Conservation (phyloP, 2,888 invertebrate species). For the Leptinotarsa haldemani region DNA sequence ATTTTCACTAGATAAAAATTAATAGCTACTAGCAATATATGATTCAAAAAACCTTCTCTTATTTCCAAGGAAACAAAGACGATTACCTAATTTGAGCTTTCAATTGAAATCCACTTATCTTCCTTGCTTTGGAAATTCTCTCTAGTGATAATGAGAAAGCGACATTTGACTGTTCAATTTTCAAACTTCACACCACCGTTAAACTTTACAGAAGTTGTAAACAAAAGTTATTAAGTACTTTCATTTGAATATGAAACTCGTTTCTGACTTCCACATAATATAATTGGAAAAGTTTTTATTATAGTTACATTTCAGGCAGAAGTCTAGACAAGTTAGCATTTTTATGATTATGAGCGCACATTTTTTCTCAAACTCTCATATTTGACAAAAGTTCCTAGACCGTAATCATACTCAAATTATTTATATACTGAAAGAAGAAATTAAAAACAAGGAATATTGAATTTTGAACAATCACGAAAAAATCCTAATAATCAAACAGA, state of each 20-base stretch:
- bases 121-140: neutral
- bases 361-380: neutral
- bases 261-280: constrained; percentile 1
- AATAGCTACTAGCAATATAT: too few species aligned
- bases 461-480: too few species aligned
- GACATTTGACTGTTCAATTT: constrained; percentile 6
- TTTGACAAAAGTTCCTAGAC: neutral
- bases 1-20: too few species aligned
- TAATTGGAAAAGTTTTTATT: constrained; percentile 18
- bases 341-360: neutral
- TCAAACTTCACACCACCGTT: constrained; percentile 10
- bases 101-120: neutral
- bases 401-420: neutral
- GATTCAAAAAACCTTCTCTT: too few species aligned
- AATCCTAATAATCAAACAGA: too few species aligned
- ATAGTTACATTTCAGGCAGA: neutral
- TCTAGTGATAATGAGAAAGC: neutral
- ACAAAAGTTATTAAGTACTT: constrained; percentile 7
- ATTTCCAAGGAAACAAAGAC: too few species aligned
- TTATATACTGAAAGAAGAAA: neutral
- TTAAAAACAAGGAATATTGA: too few species aligned
- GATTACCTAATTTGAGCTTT: neutral
- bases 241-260: constrained; percentile 3
- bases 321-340: constrained; percentile 1
- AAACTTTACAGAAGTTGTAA: constrained; percentile 1